Conservation (phyloP, 2,113 vertebrate genomes). For the Hyperopisus bebe region DNA sequence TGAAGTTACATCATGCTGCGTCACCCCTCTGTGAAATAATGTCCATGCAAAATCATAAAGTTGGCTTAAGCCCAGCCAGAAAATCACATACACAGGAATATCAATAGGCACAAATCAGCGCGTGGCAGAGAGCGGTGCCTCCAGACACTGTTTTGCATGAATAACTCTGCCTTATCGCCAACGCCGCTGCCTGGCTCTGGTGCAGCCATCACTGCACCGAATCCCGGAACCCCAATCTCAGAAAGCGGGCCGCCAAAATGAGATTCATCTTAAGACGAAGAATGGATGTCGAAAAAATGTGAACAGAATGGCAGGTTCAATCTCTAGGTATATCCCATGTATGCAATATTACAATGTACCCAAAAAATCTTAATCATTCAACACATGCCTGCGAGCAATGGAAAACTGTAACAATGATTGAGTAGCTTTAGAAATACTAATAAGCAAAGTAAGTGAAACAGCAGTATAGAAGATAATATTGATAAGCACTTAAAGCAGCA, state of each 20-base stretch:
- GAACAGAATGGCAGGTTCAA: not conserved
- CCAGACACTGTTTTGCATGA: not conserved
- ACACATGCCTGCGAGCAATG: not conserved
- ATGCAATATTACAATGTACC: not conserved
- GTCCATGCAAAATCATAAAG: not conserved
- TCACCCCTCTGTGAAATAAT: not conserved
- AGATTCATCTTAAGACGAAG: slow-evolving; percentile 1
- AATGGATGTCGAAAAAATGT: not conserved
- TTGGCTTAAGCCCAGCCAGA: not conserved
- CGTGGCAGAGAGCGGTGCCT: not conserved
- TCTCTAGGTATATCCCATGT: not conserved
- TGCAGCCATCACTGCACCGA: not conserved
- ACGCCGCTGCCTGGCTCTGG: not conserved
- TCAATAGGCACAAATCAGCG: not conserved
- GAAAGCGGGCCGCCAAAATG: not conserved
- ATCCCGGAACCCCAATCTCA: not conserved
- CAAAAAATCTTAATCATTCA: not conserved
- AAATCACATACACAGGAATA: not conserved
- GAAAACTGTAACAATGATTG: not conserved
- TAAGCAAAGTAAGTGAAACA: not conserved
- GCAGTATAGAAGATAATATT: not conserved
- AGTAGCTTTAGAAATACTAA: not conserved
- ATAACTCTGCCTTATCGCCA: not conserved
- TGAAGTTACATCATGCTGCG: not conserved
- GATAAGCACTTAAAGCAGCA: not conserved